Percentiles rank a stretch among this genome's conserved stretches.
phyloP scores from a whole-genome alignment of 2,797 vertebrate species.

The Ibycter americanus region DNA sequence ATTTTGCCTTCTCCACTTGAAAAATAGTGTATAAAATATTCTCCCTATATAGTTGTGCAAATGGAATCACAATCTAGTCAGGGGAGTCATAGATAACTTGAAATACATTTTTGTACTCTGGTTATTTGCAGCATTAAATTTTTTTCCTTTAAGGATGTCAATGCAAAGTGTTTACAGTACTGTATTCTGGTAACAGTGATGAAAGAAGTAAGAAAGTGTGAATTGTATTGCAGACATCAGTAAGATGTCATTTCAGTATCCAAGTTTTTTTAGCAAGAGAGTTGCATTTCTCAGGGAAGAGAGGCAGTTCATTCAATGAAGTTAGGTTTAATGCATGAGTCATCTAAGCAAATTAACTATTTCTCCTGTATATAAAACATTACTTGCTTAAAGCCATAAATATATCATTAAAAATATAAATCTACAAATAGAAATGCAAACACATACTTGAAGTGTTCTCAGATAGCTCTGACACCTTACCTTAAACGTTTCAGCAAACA shows the following conservation, averaged over 20 bases:
- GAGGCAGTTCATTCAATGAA: not conserved
- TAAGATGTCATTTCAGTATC: not conserved
- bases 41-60: not conserved
- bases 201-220: not conserved
- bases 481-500: not conserved
- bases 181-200: not conserved
- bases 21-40: not conserved
- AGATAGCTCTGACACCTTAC: not conserved
- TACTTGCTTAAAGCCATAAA: conserved; percentile 15
- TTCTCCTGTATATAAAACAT: conserved; percentile 24
- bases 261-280: not conserved
- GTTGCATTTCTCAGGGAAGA: not conserved
- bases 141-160: not conserved
- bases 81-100: not conserved
- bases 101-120: not conserved
- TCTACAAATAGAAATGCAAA: conserved; percentile 6
- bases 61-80: not conserved
- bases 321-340: not conserved
- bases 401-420: conserved; percentile 17
- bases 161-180: not conserved
- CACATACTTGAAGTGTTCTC: not conserved
- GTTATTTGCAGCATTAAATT: not conserved
- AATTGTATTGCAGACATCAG: not conserved
- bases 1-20: not conserved
- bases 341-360: conserved; percentile 30